Conservation (phyloP, 2,113 vertebrate species). For the Argyrosomus japonicus region DNA sequence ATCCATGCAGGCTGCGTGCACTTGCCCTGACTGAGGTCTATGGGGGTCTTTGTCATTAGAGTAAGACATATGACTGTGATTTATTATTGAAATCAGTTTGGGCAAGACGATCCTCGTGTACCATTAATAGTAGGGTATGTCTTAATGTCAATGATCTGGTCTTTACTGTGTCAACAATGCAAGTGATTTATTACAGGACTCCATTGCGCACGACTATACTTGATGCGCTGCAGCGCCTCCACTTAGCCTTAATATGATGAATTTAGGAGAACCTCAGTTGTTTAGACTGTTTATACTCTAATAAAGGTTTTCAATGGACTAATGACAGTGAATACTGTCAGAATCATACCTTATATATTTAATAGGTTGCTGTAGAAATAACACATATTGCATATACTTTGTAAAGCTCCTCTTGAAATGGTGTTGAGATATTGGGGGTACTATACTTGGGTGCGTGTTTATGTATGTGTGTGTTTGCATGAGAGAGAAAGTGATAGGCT, state of each 20-base stretch:
- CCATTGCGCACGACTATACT: not conserved
- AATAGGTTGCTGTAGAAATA: not conserved
- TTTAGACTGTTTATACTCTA: not conserved
- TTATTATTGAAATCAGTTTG: slow-evolving; percentile 20
- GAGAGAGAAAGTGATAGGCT: not conserved
- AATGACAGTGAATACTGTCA: not conserved
- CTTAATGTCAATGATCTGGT: not conserved
- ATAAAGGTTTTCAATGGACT: not conserved
- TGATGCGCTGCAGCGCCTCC: slow-evolving; percentile 19
- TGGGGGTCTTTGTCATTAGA: slow-evolving; percentile 53
- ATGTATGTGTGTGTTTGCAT: not conserved
- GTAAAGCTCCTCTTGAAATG: not conserved
- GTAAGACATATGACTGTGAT: slow-evolving; percentile 9
- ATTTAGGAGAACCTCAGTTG: not conserved
- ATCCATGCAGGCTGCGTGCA: slow-evolving; percentile 14
- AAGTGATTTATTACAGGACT: not conserved
- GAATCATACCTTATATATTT: not conserved
- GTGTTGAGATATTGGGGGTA: not conserved
- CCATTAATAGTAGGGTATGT: not conserved
- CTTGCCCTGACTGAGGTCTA: slow-evolving; percentile 18
- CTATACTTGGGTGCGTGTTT: not conserved
- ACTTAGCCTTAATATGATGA: not conserved
- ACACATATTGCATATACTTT: not conserved
- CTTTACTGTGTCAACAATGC: slow-evolving; percentile 9
- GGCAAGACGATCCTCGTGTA: not conserved